A percentile compares a stretch with the other conserved stretches of the same genome.
Conservation (phyloP, 1,140 invertebrate genomes). For the Drosophila truncata region DNA sequence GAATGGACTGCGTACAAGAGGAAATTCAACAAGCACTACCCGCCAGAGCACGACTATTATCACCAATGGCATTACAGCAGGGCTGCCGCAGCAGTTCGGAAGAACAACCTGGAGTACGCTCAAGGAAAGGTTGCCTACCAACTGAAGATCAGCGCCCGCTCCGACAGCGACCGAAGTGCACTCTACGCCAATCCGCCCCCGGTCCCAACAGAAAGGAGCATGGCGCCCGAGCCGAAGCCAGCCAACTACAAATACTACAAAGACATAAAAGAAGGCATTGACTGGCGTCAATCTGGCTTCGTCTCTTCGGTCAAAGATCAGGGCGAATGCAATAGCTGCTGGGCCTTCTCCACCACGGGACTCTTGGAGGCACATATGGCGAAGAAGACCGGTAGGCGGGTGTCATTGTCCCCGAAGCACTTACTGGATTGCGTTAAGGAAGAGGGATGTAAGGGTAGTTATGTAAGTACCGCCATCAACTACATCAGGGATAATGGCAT, state of each 20-base stretch:
- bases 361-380: conserved; percentile 91
- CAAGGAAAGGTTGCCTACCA: neutral
- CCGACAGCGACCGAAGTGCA: conserved; percentile 2
- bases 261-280: conserved; percentile 1
- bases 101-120: conserved; percentile 1
- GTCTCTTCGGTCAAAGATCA: conserved; percentile 88
- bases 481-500: conserved; percentile 91
- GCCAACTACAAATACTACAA: conserved; percentile 12
- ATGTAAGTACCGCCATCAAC: conserved; percentile 90
- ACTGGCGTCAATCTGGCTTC: conserved; percentile 20
- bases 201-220: neutral
- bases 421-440: conserved; percentile 96
- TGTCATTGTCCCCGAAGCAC: conserved; percentile 95
- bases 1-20: conserved; percentile 14
- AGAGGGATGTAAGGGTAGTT: conserved; percentile 93
- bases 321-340: conserved; percentile 92
- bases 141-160: conserved; percentile 17
- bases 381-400: conserved; percentile 87
- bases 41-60: neutral
- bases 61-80: neutral
- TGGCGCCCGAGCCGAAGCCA: neutral
- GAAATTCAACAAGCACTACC: neutral
- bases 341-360: no score
- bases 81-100: neutral
- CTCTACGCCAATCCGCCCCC: neutral